Conservation (phyloP, 2,113 vertebrate genomes). For the Tonatia bakeri region DNA sequence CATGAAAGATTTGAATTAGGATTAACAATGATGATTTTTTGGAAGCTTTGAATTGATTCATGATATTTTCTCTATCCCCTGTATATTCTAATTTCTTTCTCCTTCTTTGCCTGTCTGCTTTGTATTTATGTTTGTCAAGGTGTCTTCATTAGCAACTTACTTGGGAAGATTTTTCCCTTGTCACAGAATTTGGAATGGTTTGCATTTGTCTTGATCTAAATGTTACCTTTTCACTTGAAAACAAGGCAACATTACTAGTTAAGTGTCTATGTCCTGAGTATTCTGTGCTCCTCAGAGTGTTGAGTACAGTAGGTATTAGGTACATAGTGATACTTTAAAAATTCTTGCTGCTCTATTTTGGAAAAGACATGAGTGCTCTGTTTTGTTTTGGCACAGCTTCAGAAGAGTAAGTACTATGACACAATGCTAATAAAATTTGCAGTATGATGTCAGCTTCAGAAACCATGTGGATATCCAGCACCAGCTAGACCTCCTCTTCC, state of each 20-base stretch:
- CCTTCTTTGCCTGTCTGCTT: not conserved
- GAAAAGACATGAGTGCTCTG: not conserved
- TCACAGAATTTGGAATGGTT: not conserved
- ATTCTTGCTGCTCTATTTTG: not conserved
- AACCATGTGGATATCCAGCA: not conserved
- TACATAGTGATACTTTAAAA: not conserved
- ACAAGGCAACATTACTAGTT: not conserved
- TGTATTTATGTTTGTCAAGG: not conserved
- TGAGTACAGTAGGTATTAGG: not conserved
- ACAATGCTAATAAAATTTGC: not conserved
- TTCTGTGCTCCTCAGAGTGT: not conserved
- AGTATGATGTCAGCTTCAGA: not conserved
- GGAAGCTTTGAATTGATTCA: not conserved
- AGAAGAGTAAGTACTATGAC: not conserved
- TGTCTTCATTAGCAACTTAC: not conserved
- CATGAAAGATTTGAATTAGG: conserved; percentile 44
- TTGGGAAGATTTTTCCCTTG: not conserved
- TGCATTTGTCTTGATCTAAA: not conserved
- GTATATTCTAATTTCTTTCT: not conserved
- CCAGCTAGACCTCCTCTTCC: not conserved
- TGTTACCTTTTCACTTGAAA: not conserved
- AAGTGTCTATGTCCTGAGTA: not conserved
- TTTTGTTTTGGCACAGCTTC: not conserved
- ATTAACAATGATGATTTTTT: conserved; percentile 37
- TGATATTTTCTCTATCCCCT: not conserved